Evolutionary conservation across 1,140 invertebrate species (phyloP).

Genomic region (Caligus rogercresseyi): DNA sequence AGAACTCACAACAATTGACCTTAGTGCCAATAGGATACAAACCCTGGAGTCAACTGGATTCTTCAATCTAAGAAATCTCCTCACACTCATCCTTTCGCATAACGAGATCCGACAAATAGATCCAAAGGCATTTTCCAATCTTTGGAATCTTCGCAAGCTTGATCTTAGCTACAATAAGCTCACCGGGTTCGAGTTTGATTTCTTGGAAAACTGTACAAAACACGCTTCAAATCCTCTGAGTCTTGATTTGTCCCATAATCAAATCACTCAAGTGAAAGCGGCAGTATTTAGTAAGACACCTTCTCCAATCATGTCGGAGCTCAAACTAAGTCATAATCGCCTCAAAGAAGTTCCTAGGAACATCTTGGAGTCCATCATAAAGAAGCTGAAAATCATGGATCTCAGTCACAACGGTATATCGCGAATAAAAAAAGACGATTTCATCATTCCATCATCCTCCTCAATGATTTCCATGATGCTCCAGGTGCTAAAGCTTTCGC

Average conservation of each 20-base stretch:
- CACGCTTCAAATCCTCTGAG: conserved; percentile 39
- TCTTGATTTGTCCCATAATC: conserved; percentile 57
- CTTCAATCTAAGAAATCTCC: conserved; percentile 43
- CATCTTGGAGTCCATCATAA: conserved; percentile 40
- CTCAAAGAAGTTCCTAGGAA: conserved; percentile 43
- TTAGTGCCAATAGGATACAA: conserved; percentile 49
- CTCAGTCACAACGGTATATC: conserved; percentile 53
- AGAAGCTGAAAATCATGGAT: conserved; percentile 42
- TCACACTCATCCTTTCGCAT: conserved; percentile 44
- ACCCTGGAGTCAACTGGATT: conserved; percentile 39
- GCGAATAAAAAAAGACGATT: conserved; percentile 46
- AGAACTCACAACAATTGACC: conserved; percentile 43
- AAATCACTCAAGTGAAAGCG: conserved; percentile 44
- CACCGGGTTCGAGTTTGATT: conserved; percentile 49
- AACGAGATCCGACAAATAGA: conserved; percentile 26
- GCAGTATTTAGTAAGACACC: conserved; percentile 47
- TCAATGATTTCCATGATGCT: conserved; percentile 22
- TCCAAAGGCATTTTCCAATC: conserved; percentile 42
- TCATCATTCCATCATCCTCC: conserved; percentile 41
- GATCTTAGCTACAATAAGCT: conserved; percentile 55
- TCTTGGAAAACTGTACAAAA: conserved; percentile 52
- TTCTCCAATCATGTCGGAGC: conserved; percentile 19
- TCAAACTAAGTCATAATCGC: conserved; percentile 31
- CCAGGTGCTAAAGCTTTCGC: conserved; percentile 50
- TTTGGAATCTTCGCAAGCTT: conserved; percentile 45